These are phyloP conservation scores for Caenorhabditis sinica DNA, from an alignment of 2,888 invertebrate species.

Conservation along the genomic window DNA sequence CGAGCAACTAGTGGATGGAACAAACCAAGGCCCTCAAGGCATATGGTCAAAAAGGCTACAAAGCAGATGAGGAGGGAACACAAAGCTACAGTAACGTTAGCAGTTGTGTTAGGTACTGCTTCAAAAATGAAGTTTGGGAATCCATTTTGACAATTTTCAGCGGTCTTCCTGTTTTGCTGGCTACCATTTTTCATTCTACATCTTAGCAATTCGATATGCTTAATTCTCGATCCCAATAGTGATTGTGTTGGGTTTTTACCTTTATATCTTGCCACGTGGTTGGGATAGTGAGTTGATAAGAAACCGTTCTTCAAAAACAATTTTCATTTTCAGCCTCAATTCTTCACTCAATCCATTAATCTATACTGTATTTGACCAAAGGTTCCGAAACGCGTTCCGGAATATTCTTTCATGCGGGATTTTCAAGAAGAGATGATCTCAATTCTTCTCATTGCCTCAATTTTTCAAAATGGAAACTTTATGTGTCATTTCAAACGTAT, in stretches of 20 bases:
- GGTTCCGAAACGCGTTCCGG: conserved; percentile 82
- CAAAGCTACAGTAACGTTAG: conserved; percentile 98
- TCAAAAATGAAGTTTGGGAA: not conserved
- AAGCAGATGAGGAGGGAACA: conserved; percentile 88
- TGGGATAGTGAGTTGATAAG: conserved; percentile 89
- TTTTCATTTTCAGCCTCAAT: conserved; percentile 77
- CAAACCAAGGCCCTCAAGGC: conserved; percentile 75
- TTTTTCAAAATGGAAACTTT: conserved; percentile 37
- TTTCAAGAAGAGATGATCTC: conserved; percentile 63
- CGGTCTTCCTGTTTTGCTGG: conserved; percentile 98
- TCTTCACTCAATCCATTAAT: conserved; percentile 82
- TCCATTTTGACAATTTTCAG: conserved; percentile 86
- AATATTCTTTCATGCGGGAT: conserved; percentile 77
- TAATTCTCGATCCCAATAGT: conserved; percentile 84
- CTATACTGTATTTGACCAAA: conserved; percentile 83
- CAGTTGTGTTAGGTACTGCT: conserved; percentile 94
- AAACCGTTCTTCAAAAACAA: no score
- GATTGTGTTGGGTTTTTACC: conserved; percentile 84
- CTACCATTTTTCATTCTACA: conserved; percentile 99
- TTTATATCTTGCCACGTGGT: conserved; percentile 96
- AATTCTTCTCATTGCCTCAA: conserved; percentile 12
- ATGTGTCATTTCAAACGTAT: conserved; percentile 45
- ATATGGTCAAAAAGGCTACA: conserved; percentile 82
- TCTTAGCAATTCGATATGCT: conserved; percentile 96
- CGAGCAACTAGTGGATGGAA: conserved; percentile 77